These are phyloP conservation scores for Rynchops niger DNA, from an alignment of 2,113 vertebrate species.

Conservation along the genomic window DNA sequence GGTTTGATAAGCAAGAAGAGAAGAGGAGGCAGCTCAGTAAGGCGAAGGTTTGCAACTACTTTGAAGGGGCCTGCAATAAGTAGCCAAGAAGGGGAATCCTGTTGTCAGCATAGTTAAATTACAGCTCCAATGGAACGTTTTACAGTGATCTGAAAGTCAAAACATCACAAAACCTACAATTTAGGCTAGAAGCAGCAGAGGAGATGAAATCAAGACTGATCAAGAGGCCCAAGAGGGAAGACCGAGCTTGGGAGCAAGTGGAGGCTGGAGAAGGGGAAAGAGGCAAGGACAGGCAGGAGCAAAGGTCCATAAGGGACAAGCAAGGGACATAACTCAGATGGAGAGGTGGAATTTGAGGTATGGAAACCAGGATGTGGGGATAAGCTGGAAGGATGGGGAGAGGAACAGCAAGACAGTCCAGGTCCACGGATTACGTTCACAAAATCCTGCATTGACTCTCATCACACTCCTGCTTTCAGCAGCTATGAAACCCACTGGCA, in stretches of 20 bases:
- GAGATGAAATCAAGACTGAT: background rate
- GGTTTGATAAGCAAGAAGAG: background rate
- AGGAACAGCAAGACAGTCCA: background rate
- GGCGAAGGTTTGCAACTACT: background rate
- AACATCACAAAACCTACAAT: background rate
- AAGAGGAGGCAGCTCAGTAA: background rate
- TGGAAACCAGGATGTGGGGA: background rate
- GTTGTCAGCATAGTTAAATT: background rate
- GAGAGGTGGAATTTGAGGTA: background rate
- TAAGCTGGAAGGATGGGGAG: background rate
- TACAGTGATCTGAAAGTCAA: background rate
- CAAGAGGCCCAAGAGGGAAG: background rate
- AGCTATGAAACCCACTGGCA: background rate
- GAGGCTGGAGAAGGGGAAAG: background rate
- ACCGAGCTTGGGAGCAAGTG: background rate
- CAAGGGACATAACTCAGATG: background rate
- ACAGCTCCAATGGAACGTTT: background rate
- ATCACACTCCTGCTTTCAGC: background rate
- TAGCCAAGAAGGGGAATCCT: background rate
- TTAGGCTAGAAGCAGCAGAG: background rate
- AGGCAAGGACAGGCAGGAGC: background rate
- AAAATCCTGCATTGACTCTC: background rate
- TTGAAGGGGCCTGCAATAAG: background rate
- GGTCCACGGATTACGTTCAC: background rate
- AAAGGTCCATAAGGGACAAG: background rate